phyloP scores from a whole-genome alignment of 2,888 invertebrate genomes.

The Drosophila demipolita region DNA sequence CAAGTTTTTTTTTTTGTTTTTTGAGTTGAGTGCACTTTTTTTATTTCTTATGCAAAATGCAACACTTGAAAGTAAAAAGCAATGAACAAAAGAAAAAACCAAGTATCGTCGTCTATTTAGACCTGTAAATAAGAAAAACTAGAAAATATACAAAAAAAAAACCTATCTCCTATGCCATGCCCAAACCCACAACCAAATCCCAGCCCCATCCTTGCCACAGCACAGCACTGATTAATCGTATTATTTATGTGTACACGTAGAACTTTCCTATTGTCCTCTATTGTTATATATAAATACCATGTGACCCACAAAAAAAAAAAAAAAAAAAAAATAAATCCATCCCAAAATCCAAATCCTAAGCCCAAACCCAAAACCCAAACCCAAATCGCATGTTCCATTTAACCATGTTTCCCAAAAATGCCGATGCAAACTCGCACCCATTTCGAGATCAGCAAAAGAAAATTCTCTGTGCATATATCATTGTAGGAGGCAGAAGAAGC shows the following conservation, averaged over 20 bases:
- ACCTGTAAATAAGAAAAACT: constrained; percentile 9
- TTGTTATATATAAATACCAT: neutral
- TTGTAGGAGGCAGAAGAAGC: constrained; percentile 94
- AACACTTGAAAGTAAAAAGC: constrained; percentile 56
- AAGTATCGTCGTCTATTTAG: constrained; percentile 42
- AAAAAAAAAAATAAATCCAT: neutral
- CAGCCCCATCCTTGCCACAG: constrained; percentile 13
- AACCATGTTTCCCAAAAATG: constrained; percentile 25
- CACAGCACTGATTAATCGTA: constrained; percentile 58
- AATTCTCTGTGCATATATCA: constrained; percentile 49
- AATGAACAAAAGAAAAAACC: constrained; percentile 72
- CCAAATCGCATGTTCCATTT: constrained; percentile 4
- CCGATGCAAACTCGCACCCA: constrained; percentile 37
- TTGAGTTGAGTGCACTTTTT: constrained; percentile 64
- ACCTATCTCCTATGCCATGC: neutral
- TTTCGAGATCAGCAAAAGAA: constrained; percentile 40
- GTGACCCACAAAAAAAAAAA: neutral
- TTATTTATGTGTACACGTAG: constrained; percentile 33
- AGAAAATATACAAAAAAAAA: neutral
- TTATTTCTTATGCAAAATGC: constrained; percentile 35
- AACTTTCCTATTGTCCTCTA: constrained; percentile 14
- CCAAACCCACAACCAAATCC: neutral
- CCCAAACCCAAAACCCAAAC: neutral
- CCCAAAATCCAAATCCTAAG: no score
- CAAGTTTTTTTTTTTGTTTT: constrained; percentile 1